Conservation (phyloP, 2,113 vertebrate genomes). For the Pluvianellus socialis region DNA sequence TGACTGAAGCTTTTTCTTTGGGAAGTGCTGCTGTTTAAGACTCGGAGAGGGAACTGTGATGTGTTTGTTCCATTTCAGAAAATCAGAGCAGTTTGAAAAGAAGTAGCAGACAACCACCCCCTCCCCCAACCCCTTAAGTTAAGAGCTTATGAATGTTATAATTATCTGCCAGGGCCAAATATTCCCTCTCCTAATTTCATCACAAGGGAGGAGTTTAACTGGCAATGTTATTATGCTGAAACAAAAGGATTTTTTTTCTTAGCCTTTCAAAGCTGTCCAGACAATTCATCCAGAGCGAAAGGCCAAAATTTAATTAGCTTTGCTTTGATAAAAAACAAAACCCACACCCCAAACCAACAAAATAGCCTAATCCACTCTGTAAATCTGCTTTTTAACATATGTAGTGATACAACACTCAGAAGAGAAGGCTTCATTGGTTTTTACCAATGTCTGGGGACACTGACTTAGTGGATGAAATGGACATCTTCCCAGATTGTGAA, state of each 20-base stretch:
- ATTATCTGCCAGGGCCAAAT: conserved; percentile 65
- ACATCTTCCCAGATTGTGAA: background rate
- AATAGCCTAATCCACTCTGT: background rate
- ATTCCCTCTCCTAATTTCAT: conserved; percentile 51
- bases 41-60: conserved; percentile 33
- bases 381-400: background rate
- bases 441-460: background rate
- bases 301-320: conserved; percentile 9
- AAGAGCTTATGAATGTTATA: conserved; percentile 56
- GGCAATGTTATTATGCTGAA: background rate
- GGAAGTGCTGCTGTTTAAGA: conserved; percentile 45
- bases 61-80: conserved; percentile 63
- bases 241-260: conserved; percentile 16
- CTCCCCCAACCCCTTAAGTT: background rate
- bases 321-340: background rate
- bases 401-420: background rate
- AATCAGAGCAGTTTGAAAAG: conserved; percentile 57
- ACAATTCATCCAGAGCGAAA: background rate
- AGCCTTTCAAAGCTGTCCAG: conserved; percentile 15
- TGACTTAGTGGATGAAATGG: background rate
- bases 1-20: conserved; percentile 52
- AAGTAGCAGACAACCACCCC: background rate
- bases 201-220: background rate
- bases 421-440: background rate
- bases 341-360: background rate